Evolutionary conservation across 1,140 invertebrate species (phyloP).

Genomic region (Coptotermes formosanus): DNA sequence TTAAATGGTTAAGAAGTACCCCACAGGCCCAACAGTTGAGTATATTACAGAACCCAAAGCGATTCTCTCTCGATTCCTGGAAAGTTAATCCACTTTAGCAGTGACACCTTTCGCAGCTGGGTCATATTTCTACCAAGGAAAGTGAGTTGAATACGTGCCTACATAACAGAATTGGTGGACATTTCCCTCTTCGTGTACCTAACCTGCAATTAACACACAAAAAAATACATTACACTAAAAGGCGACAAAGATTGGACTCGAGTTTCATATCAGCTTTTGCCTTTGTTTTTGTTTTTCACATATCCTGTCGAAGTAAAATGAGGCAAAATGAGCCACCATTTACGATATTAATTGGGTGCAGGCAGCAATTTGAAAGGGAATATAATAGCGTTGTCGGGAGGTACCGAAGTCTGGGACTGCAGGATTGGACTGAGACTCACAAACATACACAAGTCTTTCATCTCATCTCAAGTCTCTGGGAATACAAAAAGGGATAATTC

Average conservation of each 20-base stretch:
- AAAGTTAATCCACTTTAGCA: neutral
- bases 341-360: constrained; percentile 16
- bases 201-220: neutral
- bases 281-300: neutral
- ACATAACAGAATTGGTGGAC: neutral
- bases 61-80: neutral
- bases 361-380: neutral
- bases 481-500: neutral
- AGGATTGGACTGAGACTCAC: neutral
- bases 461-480: neutral
- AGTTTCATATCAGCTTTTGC: neutral
- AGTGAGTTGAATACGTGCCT: neutral
- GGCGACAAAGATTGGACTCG: neutral
- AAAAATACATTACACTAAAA: neutral
- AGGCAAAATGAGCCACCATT: neutral
- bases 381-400: neutral
- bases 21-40: too few species aligned
- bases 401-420: neutral
- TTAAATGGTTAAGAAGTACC: too few species aligned
- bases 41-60: too few species aligned
- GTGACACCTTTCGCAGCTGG: neutral
- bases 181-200: neutral
- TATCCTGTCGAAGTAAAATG: neutral
- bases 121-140: neutral
- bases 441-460: neutral